These are phyloP conservation scores for Mamestra configurata DNA, from an alignment of 1,140 invertebrate species.

Conservation along the genomic window DNA sequence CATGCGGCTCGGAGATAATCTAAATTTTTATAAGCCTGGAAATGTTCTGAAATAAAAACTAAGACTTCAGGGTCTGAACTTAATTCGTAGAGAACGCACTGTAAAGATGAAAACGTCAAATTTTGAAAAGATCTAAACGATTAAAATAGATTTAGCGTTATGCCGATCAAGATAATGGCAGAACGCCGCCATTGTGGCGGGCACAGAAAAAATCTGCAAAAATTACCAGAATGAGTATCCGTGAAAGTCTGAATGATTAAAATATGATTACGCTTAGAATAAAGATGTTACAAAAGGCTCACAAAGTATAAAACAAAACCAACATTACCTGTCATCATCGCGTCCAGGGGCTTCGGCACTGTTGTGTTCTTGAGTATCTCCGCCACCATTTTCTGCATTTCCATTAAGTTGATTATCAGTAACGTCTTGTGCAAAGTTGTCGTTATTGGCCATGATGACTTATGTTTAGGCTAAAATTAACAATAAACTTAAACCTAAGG, in stretches of 20 bases:
- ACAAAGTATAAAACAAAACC: conserved; percentile 46
- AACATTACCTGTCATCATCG: conserved; percentile 92
- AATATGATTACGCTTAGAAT: conserved; percentile 16
- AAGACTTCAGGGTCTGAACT: conserved; percentile 73
- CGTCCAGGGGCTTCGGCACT: conserved; percentile 90
- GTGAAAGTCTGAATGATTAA: conserved; percentile 11
- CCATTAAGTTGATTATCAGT: conserved; percentile 89
- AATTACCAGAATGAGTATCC: conserved; percentile 41
- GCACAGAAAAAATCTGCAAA: conserved; percentile 69
- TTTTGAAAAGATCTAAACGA: conserved; percentile 83
- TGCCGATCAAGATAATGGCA: conserved; percentile 80
- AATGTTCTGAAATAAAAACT: conserved; percentile 83
- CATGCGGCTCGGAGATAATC: conserved; percentile 79
- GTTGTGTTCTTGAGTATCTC: conserved; percentile 89
- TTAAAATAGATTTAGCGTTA: conserved; percentile 77
- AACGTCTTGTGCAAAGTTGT: conserved; percentile 92
- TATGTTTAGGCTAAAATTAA: conserved; percentile 80
- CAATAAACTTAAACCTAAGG: conserved; percentile 85
- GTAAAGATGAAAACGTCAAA: conserved; percentile 77
- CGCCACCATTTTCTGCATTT: conserved; percentile 89
- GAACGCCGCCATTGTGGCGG: conserved; percentile 83
- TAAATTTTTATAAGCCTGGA: conserved; percentile 71
- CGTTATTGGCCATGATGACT: conserved; percentile 88
- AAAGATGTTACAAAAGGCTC: not conserved
- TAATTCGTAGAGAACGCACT: conserved; percentile 76